These are phyloP conservation scores for Nephrotoma guestfalica DNA, from an alignment of 2,888 invertebrate species.

Conservation along the genomic window DNA sequence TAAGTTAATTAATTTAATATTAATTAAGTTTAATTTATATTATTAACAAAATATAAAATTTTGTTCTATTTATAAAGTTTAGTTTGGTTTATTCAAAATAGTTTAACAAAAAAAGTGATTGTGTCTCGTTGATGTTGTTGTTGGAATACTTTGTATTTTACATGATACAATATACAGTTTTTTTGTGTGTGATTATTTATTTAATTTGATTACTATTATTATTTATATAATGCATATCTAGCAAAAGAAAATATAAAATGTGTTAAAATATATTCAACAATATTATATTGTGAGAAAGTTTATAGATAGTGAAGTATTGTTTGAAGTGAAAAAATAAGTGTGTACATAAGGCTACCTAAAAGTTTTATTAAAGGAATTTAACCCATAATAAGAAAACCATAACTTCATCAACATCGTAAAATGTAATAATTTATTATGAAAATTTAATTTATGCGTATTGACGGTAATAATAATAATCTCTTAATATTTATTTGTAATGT, in stretches of 20 bases:
- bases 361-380: background rate
- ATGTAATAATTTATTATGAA: background rate
- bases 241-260: background rate
- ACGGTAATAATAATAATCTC: background rate
- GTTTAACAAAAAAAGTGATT: background rate
- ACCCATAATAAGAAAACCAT: background rate
- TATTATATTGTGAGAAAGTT: background rate
- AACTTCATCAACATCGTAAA: background rate
- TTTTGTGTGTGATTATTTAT: background rate
- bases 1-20: background rate
- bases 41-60: background rate
- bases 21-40: background rate
- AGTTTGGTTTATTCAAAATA: background rate
- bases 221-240: background rate
- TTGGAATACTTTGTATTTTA: background rate
- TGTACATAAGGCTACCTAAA: background rate
- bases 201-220: background rate
- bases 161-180: background rate
- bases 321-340: background rate
- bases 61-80: background rate
- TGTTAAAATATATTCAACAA: background rate
- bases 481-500: background rate
- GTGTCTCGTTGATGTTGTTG: background rate
- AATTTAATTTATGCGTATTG: background rate
- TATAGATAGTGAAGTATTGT: background rate